Evolutionary conservation across 2,797 vertebrate genomes (phyloP).

Genomic region (Semotilus atromaculatus): DNA sequence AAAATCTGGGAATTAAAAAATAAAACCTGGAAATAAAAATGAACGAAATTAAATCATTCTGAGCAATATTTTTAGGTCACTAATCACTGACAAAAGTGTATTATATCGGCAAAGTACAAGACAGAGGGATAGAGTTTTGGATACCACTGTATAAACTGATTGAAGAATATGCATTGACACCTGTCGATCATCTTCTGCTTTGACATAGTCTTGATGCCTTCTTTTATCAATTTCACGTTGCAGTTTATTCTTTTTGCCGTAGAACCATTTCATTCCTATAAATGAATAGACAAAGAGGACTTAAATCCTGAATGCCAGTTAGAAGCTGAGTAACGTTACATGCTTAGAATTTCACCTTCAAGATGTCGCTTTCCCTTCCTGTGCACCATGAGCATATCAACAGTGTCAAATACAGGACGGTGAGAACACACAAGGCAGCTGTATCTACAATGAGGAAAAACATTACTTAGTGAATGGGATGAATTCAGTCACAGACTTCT

Average conservation of each 20-base stretch:
- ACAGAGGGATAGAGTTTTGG: neutral
- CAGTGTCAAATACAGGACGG: conserved; percentile 89
- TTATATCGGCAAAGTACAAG: neutral
- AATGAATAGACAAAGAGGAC: neutral
- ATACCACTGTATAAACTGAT: neutral
- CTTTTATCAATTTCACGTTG: conserved; percentile 76
- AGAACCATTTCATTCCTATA: conserved; percentile 85
- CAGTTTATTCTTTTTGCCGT: conserved; percentile 76
- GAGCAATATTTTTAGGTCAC: neutral
- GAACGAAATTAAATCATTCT: neutral
- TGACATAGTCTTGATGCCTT: conserved; percentile 74
- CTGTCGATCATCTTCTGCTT: conserved; percentile 75
- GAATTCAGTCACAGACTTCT: neutral
- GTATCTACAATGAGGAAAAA: conserved; percentile 74
- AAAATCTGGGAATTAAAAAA: neutral
- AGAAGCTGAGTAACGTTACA: neutral
- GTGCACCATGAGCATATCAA: conserved; percentile 88
- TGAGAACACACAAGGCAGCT: conserved; percentile 89
- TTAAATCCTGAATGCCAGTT: neutral
- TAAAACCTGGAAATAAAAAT: neutral
- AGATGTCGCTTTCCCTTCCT: conserved; percentile 87
- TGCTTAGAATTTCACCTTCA: conserved; percentile 74
- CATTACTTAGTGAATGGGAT: neutral
- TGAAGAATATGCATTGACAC: conserved; percentile 63
- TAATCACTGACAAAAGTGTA: neutral